A percentile compares a stretch with the other conserved stretches of the same genome.
Evolutionary conservation across 2,113 vertebrate species (phyloP).

Genomic region (Heterotilapia buettikoferi): DNA sequence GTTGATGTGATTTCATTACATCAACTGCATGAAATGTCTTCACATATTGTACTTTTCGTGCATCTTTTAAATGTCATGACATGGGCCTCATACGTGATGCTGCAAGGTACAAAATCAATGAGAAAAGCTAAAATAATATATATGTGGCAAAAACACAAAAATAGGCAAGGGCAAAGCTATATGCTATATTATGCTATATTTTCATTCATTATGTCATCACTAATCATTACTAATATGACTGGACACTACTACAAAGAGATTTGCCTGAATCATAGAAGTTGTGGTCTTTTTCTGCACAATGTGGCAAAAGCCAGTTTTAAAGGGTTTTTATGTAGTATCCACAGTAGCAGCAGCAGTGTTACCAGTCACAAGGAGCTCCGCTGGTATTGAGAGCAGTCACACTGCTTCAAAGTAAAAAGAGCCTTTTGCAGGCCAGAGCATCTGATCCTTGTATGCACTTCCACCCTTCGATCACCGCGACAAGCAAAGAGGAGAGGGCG

Average conservation of each 20-base stretch:
- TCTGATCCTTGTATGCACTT: slow-evolving; percentile 71
- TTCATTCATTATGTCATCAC: background rate
- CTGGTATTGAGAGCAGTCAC: slow-evolving; percentile 50
- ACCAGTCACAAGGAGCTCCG: background rate
- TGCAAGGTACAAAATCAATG: background rate
- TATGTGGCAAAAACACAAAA: background rate
- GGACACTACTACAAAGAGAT: background rate
- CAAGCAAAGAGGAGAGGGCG: slow-evolving; percentile 7
- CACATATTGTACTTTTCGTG: fast-evolving
- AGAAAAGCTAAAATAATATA: background rate
- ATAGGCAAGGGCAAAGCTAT: background rate
- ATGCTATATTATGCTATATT: background rate
- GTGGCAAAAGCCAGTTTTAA: background rate
- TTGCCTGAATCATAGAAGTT: background rate
- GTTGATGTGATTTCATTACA: background rate
- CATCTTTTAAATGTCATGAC: background rate
- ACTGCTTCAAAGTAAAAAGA: slow-evolving; percentile 76
- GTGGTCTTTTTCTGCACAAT: background rate
- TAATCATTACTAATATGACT: fast-evolving
- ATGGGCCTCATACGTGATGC: background rate
- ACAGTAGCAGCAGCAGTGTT: background rate
- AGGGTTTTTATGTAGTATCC: background rate
- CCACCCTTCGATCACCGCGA: background rate
- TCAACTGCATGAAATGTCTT: background rate
- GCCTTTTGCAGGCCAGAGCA: slow-evolving; percentile 81